A percentile compares a stretch with the other conserved stretches of the same genome.
These are phyloP conservation scores for Odontamblyopus rebecca DNA, from an alignment of 2,797 vertebrate genomes.

Conservation along the genomic window DNA sequence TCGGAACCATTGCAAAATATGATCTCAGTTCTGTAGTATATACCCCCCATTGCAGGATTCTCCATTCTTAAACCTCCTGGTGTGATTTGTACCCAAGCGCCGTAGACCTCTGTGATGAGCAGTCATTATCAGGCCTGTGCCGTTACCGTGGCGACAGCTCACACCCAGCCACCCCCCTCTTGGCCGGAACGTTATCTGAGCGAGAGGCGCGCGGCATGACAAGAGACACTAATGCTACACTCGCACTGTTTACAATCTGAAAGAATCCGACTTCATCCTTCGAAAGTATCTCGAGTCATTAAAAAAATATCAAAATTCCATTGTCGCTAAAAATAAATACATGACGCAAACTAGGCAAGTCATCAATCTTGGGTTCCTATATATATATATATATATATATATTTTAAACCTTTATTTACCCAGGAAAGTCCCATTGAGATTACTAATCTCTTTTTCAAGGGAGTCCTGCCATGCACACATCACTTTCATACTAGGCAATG, in stretches of 20 bases:
- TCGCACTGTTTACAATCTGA: neutral
- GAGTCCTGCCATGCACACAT: too few species aligned
- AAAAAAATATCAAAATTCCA: too few species aligned
- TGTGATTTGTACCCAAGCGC: neutral
- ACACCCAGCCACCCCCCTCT: neutral
- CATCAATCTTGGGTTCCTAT: too few species aligned
- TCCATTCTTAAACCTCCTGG: neutral
- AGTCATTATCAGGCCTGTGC: conserved; percentile 1
- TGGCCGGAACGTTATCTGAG: neutral
- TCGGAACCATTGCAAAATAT: too few species aligned
- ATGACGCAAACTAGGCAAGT: too few species aligned
- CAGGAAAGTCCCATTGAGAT: too few species aligned
- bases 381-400: too few species aligned
- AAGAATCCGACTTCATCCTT: neutral
- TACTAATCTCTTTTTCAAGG: too few species aligned
- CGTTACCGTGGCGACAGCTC: conserved; percentile 9
- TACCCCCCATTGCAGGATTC: neutral
- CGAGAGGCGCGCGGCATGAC: neutral
- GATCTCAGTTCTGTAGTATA: too few species aligned
- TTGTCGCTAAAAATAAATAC: too few species aligned
- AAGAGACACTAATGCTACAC: neutral
- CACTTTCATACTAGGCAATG: too few species aligned
- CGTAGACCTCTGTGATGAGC: neutral
- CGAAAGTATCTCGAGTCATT: neutral
- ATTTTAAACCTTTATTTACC: too few species aligned